Percentiles rank a stretch among this genome's conserved stretches.
These are phyloP conservation scores for Eristalinus aeneus DNA, from an alignment of 2,888 invertebrate genomes.

Conservation along the genomic window DNA sequence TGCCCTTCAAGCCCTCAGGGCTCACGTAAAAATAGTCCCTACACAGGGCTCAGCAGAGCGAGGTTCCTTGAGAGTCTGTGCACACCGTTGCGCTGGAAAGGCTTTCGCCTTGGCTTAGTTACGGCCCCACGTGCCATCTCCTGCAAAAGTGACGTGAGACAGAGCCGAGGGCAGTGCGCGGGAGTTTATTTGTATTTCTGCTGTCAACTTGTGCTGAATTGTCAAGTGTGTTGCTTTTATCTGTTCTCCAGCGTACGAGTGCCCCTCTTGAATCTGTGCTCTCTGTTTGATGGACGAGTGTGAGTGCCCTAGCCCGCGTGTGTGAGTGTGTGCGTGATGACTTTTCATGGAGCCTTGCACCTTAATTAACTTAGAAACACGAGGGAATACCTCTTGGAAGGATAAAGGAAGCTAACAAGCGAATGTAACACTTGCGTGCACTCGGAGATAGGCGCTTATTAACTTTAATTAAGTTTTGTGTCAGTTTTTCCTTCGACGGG, in stretches of 20 bases:
- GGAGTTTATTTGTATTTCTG: slow-evolving; percentile 28
- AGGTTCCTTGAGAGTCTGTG: slow-evolving; percentile 27
- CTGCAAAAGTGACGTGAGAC: not conserved
- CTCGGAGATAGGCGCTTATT: slow-evolving; percentile 44
- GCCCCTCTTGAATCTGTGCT: not conserved
- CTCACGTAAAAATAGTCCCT: slow-evolving; percentile 48
- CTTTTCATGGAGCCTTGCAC: slow-evolving; percentile 38
- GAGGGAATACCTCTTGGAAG: slow-evolving; percentile 11
- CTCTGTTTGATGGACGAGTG: not conserved
- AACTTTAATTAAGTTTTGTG: slow-evolving; percentile 62
- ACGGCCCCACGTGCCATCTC: not conserved
- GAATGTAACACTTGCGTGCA: slow-evolving; percentile 25
- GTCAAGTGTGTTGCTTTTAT: slow-evolving; percentile 63
- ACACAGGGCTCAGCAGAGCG: slow-evolving; percentile 53
- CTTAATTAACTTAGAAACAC: slow-evolving; percentile 60
- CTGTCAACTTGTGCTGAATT: slow-evolving; percentile 62
- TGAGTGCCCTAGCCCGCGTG: not conserved
- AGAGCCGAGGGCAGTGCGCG: not conserved
- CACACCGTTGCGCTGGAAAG: slow-evolving; percentile 17
- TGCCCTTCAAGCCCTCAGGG: not conserved
- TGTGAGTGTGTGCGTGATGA: not conserved
- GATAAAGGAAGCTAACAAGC: slow-evolving; percentile 36
- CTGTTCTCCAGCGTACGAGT: slow-evolving; percentile 30
- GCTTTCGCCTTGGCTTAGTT: slow-evolving; percentile 65
- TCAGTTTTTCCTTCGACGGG: not conserved